phyloP scores from a whole-genome alignment of 2,797 vertebrate genomes.

The Protosalanx chinensis region DNA sequence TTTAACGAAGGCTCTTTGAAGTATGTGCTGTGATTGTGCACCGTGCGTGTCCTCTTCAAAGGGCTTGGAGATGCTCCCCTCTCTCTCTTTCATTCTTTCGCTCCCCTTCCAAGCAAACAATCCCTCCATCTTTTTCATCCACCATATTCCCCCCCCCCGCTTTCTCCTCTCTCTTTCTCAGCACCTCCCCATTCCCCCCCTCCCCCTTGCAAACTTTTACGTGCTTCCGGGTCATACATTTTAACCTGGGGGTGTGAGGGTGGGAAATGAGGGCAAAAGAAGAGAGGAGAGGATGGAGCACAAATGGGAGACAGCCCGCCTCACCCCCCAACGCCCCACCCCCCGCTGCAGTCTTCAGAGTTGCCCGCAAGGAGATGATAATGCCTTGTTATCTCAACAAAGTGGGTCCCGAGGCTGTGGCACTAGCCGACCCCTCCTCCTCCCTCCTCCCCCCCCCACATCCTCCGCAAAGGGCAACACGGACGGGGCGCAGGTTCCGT shows the following conservation, averaged over 20 bases:
- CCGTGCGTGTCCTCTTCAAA: slow-evolving; percentile 53
- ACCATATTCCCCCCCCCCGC: slow-evolving; percentile 11
- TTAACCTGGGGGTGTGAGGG: slow-evolving; percentile 28
- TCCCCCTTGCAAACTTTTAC: slow-evolving; percentile 58
- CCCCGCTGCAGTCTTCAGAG: slow-evolving; percentile 30
- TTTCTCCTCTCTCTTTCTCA: neutral
- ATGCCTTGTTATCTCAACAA: slow-evolving; percentile 59
- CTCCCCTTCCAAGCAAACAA: slow-evolving; percentile 24
- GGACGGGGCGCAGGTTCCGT: too few species aligned
- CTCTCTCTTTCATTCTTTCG: neutral
- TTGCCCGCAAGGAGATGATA: slow-evolving; percentile 22
- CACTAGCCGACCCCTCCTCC: slow-evolving; percentile 15
- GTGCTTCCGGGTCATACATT: slow-evolving; percentile 44
- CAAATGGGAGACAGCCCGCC: too few species aligned
- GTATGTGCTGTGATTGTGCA: slow-evolving; percentile 59
- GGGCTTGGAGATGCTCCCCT: slow-evolving; percentile 31
- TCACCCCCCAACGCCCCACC: too few species aligned
- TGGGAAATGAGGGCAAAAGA: slow-evolving; percentile 1
- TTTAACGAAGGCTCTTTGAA: slow-evolving; percentile 71
- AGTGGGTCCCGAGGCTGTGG: slow-evolving; percentile 50
- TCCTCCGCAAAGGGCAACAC: neutral
- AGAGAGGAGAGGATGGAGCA: too few species aligned
- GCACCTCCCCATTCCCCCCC: slow-evolving; percentile 18
- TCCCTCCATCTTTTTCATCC: slow-evolving; percentile 17
- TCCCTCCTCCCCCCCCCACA: slow-evolving; percentile 19